These are phyloP conservation scores for Rhamnusium bicolor DNA, from an alignment of 2,888 invertebrate genomes.

Conservation along the genomic window DNA sequence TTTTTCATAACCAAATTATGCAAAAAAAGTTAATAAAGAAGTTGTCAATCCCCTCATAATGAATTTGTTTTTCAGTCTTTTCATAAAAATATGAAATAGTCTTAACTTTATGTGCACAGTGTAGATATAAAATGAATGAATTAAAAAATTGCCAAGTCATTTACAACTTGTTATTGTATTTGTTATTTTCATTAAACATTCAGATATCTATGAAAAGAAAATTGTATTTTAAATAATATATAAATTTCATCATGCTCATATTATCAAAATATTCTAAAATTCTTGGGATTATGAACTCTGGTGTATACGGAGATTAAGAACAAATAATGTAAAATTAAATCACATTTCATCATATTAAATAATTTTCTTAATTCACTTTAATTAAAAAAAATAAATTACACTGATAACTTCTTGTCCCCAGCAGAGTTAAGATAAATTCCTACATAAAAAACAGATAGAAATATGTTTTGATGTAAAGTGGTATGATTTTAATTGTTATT, in stretches of 20 bases:
- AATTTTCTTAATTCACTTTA: slow-evolving; percentile 15
- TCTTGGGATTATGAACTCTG: not conserved
- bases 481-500: slow-evolving; percentile 32
- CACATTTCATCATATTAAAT: slow-evolving; percentile 25
- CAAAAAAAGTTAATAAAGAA: too few relatives aligned
- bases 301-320: not conserved
- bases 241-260: not conserved
- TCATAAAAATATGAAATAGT: too few relatives aligned
- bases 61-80: too few relatives aligned
- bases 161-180: too few relatives aligned
- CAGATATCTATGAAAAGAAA: too few relatives aligned
- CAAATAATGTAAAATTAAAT: slow-evolving; percentile 19
- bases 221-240: not conserved
- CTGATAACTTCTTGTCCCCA: slow-evolving; percentile 37
- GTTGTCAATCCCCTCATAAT: too few relatives aligned
- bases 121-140: too few relatives aligned
- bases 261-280: not conserved
- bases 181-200: too few relatives aligned
- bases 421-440: slow-evolving; percentile 20
- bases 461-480: slow-evolving; percentile 31
- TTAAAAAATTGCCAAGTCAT: too few relatives aligned
- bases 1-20: too few relatives aligned
- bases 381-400: slow-evolving; percentile 1
- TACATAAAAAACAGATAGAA: not conserved
- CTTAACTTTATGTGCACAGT: too few relatives aligned